phyloP scores from a whole-genome alignment of 2,113 vertebrate species.

The human (Homo sapiens) region GRCh38 chr22:31921001-31921500 shows the following conservation, averaged over 20 bases:
- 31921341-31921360: not conserved
- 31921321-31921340: not conserved
- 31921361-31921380: not conserved
- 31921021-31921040: too few species aligned
- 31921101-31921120: not conserved
- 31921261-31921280: not conserved
- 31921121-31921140: not conserved
- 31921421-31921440: not conserved
- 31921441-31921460: not conserved
- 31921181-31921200: not conserved
- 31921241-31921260: not conserved
- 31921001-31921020: too few species aligned
- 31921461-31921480: not conserved
- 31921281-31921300: not conserved
- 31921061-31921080: not conserved
- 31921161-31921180: not conserved
- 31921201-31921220: not conserved
- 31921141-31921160: not conserved
- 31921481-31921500: not conserved
- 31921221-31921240: not conserved
- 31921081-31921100: not conserved
- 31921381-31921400: not conserved
- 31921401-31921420: not conserved
- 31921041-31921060: too few species aligned
- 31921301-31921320: not conserved